phyloP scores from a whole-genome alignment of 2,888 invertebrate species.

The Junonia oenone region DNA sequence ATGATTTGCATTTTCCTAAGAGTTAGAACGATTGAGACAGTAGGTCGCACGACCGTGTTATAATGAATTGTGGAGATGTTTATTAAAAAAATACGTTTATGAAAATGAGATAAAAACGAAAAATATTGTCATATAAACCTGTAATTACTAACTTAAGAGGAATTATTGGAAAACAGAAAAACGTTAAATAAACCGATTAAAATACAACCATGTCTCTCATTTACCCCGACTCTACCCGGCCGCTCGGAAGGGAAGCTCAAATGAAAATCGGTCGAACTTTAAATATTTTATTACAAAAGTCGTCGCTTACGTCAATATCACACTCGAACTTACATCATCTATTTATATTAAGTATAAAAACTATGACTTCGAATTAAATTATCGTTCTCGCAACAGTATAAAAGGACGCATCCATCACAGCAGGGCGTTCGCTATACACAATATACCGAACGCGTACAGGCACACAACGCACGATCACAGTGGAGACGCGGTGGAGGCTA shows the following conservation, averaged over 20 bases:
- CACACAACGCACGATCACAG: conserved; percentile 65
- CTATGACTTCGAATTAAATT: conserved; percentile 78
- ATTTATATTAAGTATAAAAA: conserved; percentile 79
- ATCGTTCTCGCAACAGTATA: conserved; percentile 69
- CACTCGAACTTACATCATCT: conserved; percentile 79
- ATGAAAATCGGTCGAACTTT: conserved; percentile 38
- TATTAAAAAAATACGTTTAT: conserved; percentile 77
- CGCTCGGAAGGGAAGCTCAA: conserved; percentile 19
- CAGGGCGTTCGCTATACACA: conserved; percentile 66
- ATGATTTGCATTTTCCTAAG: conserved; percentile 79
- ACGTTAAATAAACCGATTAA: conserved; percentile 79
- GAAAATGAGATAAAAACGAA: conserved; percentile 78
- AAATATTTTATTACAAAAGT: conserved; percentile 75
- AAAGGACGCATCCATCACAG: conserved; percentile 69
- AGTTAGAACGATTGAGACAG: conserved; percentile 77
- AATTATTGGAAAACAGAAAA: conserved; percentile 78
- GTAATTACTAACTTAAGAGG: conserved; percentile 78
- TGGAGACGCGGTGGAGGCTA: conserved; percentile 57
- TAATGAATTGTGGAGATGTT: conserved; percentile 76
- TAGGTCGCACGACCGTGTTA: conserved; percentile 78
- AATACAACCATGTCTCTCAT: conserved; percentile 65
- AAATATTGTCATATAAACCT: conserved; percentile 79
- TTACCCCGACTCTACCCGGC: conserved; percentile 24
- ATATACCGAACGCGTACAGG: conserved; percentile 61
- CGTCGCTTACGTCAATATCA: conserved; percentile 76